Base-by-base conservation (phyloP, 1,140 invertebrate species). In the Piezodorus guildinii region DNA sequence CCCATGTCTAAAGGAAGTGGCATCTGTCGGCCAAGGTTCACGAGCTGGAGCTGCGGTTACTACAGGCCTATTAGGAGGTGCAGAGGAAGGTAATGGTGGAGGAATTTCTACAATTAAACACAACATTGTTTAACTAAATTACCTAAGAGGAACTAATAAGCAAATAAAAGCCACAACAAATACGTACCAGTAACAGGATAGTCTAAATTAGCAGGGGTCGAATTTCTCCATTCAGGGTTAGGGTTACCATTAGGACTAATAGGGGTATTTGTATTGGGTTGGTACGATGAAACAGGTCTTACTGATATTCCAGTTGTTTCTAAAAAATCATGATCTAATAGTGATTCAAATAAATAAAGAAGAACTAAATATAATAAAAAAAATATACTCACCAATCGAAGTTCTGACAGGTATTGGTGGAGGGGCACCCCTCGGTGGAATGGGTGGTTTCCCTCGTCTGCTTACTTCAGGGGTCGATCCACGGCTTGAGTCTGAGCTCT, bases 391-490 rank as follows among this genome's bases (percentile, higher is more conserved):
- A 58, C 34, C 34, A 30, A 23, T 27, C 6, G 16, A 30, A 15
- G 68, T 63, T 49, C 68, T 51, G 8, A 67, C 52, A 58, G 70
- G 70, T 17, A 70, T 62, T 17, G 70, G 68, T 8, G 68, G 70
- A 21, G 70, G 69, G 0, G 69, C 66, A 30, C 46, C 64, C 25
- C 70, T 64, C 15, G 70, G 69, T 34, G 69, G 67, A n/a, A 70
- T 63, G 1, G 63, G 65, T 19, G 68, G 66, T 62, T 61, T 66
- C 14, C 61, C 58, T 56, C 77, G 75, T 12, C 76, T 70, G 46
- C 75, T 73, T 65, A 77, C 65, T 70, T 80, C 78, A 1, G 78
- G 78, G 0, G 76, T 77, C 0, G 78, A 80, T 0, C 74, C 71
- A 21, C 73, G 74, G 69, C 78, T 79, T 45, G 78, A 73, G 19